Conservation (phyloP, 2,113 vertebrate species). For the Podilymbus podiceps region DNA sequence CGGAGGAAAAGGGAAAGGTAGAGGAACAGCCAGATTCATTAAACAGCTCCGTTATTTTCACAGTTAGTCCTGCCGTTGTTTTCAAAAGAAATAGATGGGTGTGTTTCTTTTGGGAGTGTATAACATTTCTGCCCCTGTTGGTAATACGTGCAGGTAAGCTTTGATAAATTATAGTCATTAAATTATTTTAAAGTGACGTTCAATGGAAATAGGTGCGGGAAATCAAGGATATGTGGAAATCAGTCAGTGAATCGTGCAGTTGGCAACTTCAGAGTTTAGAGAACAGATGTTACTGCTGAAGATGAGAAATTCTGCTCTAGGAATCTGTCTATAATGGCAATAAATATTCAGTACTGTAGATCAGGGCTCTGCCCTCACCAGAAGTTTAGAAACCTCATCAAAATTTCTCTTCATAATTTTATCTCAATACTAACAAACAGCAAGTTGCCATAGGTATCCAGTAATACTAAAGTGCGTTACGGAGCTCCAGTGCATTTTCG, state of each 20-base stretch:
- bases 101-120: background rate
- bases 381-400: background rate
- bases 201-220: background rate
- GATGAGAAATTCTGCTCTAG: background rate
- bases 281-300: background rate
- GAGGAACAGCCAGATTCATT: background rate
- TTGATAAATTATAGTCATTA: background rate
- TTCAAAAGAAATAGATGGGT: background rate
- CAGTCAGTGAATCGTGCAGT: background rate
- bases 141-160: background rate
- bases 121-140: background rate
- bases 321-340: background rate
- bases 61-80: background rate
- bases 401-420: background rate
- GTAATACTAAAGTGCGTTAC: background rate
- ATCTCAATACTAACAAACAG: background rate
- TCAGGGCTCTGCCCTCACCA: background rate
- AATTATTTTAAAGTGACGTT: background rate
- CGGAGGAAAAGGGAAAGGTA: background rate
- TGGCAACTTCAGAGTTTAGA: background rate
- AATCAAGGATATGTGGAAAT: background rate
- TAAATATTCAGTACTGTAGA: background rate
- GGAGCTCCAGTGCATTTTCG: background rate
- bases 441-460: background rate
- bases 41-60: background rate